Evolutionary conservation across 2,888 invertebrate genomes (phyloP).

Genomic region (Neria commutata): DNA sequence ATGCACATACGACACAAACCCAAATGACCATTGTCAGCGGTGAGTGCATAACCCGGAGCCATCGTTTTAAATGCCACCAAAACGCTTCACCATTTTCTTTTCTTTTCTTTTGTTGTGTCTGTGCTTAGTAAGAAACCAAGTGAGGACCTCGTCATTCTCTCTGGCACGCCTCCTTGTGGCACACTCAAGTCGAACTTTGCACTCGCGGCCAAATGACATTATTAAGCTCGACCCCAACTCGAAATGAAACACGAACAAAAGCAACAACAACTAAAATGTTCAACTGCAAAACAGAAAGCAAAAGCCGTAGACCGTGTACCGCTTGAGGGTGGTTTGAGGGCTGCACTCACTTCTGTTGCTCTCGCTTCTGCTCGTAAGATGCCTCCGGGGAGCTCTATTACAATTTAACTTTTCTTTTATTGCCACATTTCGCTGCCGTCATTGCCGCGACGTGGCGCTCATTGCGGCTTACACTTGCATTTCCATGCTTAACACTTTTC

Average conservation of each 20-base stretch:
- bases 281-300: no score
- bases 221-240: neutral
- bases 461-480: no score
- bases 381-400: slow-evolving; percentile 45
- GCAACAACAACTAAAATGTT: neutral
- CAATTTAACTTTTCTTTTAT: slow-evolving; percentile 51
- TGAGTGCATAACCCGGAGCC: neutral
- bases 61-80: neutral
- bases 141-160: neutral
- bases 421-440: slow-evolving; percentile 41
- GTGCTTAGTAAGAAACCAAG: no score
- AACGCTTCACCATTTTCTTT: neutral
- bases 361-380: neutral
- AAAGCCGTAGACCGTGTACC: no score
- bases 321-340: no score
- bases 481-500: no score
- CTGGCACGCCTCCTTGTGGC: neutral
- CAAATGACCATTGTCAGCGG: neutral
- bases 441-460: no score
- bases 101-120: no score
- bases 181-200: neutral
- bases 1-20: neutral
- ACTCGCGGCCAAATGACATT: slow-evolving; percentile 1
- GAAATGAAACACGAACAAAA: neutral
- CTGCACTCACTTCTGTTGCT: no score